A percentile compares a stretch with the other conserved stretches of the same genome.
phyloP scores from a whole-genome alignment of 2,888 invertebrate species.

The Ophioninae sp. region DNA sequence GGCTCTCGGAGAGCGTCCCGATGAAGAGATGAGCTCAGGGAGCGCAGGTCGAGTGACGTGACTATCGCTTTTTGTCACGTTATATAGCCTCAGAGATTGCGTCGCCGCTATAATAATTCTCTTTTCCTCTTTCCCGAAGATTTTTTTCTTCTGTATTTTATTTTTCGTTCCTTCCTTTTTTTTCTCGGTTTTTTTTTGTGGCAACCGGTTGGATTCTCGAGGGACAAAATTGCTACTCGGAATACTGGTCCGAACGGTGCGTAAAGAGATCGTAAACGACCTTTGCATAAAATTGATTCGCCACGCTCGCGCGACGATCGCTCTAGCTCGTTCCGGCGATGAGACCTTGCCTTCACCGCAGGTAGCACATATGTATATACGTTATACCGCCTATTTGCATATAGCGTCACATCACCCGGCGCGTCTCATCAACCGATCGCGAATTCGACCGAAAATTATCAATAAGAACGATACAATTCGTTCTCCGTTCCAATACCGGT shows the following conservation, averaged over 20 bases:
- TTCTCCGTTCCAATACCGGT: not conserved
- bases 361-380: conserved; percentile 35
- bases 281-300: conserved; percentile 73
- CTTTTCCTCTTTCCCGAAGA: not conserved
- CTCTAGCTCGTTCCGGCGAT: conserved; percentile 31
- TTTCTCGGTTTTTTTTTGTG: conserved; percentile 30
- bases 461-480: not conserved
- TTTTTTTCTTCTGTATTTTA: not conserved
- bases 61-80: conserved; percentile 37
- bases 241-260: conserved; percentile 60
- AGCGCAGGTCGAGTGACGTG: conserved; percentile 55
- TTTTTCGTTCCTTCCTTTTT: conserved; percentile 1
- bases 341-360: conserved; percentile 35
- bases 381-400: conserved; percentile 15
- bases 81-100: not conserved
- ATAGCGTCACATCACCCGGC: conserved; percentile 33
- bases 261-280: conserved; percentile 73
- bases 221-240: conserved; percentile 63
- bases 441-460: conserved; percentile 19
- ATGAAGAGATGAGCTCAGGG: conserved; percentile 23
- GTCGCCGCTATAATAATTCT: conserved; percentile 9
- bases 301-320: conserved; percentile 59
- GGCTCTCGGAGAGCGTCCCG: not conserved
- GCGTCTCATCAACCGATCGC: conserved; percentile 31
- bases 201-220: conserved; percentile 23